These are phyloP conservation scores for Callopanchax toddi DNA, from an alignment of 2,113 vertebrate genomes.

Conservation along the genomic window DNA sequence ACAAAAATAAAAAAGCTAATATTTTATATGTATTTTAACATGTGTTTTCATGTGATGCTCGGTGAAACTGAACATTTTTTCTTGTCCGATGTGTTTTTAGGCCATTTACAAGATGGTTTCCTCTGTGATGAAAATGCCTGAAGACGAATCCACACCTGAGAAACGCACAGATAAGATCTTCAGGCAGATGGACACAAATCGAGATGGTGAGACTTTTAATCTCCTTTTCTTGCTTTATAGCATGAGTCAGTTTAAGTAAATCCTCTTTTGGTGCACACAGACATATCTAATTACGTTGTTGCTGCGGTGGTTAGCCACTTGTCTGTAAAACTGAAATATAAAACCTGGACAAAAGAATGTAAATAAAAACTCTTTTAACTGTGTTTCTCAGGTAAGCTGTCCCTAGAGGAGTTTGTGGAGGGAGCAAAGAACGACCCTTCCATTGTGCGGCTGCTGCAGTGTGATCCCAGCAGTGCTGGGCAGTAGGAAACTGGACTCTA, in stretches of 20 bases:
- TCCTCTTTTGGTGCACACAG: not conserved
- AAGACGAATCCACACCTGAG: conserved; percentile 97
- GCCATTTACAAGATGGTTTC: conserved; percentile 99
- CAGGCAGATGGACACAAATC: conserved; percentile 98
- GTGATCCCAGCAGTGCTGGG: conserved; percentile 92
- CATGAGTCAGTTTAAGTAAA: no score
- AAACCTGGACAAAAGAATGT: not conserved
- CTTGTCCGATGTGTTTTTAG: conserved; percentile 70
- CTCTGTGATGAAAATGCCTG: conserved; percentile 99
- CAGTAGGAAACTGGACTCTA: conserved; percentile 68
- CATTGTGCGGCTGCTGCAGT: conserved; percentile 97
- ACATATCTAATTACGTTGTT: no score
- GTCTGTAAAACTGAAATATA: not conserved
- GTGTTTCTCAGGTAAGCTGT: conserved; percentile 89
- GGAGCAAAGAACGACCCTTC: conserved; percentile 96
- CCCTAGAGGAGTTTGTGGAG: conserved; percentile 97
- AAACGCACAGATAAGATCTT: conserved; percentile 99
- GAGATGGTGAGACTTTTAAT: conserved; percentile 85
- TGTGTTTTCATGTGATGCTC: no score
- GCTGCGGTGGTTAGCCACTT: no score
- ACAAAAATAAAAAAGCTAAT: no score
- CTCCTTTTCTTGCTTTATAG: no score
- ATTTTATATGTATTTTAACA: no score
- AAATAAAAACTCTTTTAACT: not conserved
- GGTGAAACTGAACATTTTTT: no score